Base-by-base conservation (phyloP, 2,888 invertebrate species). In the Aporophyla nigra region DNA sequence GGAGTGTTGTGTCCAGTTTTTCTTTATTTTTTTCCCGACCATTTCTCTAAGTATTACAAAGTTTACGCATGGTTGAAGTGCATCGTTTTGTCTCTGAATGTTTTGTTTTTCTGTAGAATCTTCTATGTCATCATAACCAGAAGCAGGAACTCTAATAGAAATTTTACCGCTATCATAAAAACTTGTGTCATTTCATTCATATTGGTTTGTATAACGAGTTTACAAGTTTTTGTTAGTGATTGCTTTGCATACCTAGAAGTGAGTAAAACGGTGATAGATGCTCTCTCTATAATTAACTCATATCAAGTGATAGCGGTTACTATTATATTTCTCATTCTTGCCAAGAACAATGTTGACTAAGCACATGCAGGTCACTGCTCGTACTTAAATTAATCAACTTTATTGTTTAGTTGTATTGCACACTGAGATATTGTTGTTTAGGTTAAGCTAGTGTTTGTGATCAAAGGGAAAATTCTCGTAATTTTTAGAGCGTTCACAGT, bases 191-290 rank as follows among this genome's bases (percentile, higher is more conserved):
- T 95, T 0, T 90, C 92, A 0, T 93, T 93, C 49, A 85, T 93
- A 12, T 54, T 66, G 56, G 66, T 66, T 21, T 90, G 90, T 53
- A 91, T 94, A 16, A 90, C 93, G 0, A 93, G 94, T 83, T 75
- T 94, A 12, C 95, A 95, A 82, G 92, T 94, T 2, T 86, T 95
- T 1, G 16, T 91, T 1, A 92, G 90, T 0, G 95, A 95, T 83
- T 69, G 93, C 1, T 75, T 90, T 0, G 82, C 90, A 1, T 85
- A 71, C 53, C 69, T 85, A 10, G 76, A 70, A 7, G 49, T 63
- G 0, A 21, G 9, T n/a, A 7, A 66, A 16, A 1, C 9, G 2
- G 27, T 80, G 2, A 14, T 78, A 0, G 9, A 68, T 24, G 19
- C 4, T 0, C 86, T 89, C 67, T 78, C 74, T 66, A 62, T 87